Percentiles rank a stretch among this genome's conserved stretches.
phyloP scores from a whole-genome alignment of 2,113 vertebrate species.

The Pipa parva region DNA sequence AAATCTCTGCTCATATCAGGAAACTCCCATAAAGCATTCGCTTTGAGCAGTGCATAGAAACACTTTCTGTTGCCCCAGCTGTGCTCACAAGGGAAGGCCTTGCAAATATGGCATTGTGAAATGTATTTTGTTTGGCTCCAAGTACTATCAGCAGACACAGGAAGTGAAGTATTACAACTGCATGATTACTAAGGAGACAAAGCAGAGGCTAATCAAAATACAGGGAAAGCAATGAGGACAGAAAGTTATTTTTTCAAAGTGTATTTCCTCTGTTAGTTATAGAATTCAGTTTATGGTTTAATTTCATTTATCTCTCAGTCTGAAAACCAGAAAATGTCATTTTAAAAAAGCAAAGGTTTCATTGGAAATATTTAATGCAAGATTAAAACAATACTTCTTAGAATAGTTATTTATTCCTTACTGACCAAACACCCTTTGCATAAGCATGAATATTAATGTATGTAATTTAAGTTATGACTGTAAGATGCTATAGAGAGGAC shows the following conservation, averaged over 20 bases:
- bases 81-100: slow-evolving; percentile 64
- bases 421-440: too few species aligned
- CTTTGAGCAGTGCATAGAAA: slow-evolving; percentile 53
- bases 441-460: too few species aligned
- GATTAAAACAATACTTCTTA: too few species aligned
- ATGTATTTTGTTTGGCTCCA: slow-evolving; percentile 69
- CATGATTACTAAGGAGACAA: slow-evolving; percentile 62
- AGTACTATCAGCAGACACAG: slow-evolving; percentile 66
- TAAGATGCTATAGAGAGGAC: too few species aligned
- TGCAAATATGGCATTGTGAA: slow-evolving; percentile 63
- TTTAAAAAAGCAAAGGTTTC: too few species aligned
- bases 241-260: background rate
- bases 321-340: too few species aligned
- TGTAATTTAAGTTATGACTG: too few species aligned
- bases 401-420: too few species aligned
- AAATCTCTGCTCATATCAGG: slow-evolving; percentile 23
- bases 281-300: too few species aligned
- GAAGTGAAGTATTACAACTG: slow-evolving; percentile 68
- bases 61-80: slow-evolving; percentile 64
- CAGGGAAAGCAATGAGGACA: background rate
- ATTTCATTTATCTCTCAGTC: too few species aligned
- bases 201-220: slow-evolving; percentile 25
- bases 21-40: slow-evolving; percentile 41
- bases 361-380: too few species aligned
- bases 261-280: background rate